Conservation (phyloP, 2,888 invertebrate species). For the Noctua janthe region DNA sequence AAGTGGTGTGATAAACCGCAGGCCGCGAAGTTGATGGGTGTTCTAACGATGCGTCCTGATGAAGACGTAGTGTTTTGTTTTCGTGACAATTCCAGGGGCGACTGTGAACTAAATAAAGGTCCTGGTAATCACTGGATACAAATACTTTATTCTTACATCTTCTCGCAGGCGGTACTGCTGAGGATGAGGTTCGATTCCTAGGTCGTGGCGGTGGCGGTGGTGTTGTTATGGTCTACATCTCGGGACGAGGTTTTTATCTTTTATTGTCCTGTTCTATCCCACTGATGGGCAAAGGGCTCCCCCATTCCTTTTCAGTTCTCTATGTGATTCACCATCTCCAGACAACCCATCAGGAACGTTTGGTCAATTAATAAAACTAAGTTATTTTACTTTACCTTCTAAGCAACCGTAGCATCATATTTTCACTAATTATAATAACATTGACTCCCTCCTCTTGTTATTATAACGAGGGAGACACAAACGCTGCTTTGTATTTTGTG, state of each 20-base stretch:
- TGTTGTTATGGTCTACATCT: background rate
- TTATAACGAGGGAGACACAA: conserved; percentile 3
- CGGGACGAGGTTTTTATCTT: background rate
- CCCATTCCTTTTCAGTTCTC: background rate
- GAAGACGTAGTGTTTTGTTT: conserved; percentile 17
- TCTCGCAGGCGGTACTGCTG: background rate
- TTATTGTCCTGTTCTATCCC: background rate
- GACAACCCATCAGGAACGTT: background rate
- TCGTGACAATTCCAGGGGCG: background rate
- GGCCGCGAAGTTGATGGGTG: conserved; percentile 6
- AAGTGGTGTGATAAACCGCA: conserved; percentile 24
- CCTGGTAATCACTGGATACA: background rate
- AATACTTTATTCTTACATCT: background rate
- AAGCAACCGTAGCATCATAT: background rate
- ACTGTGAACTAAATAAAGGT: background rate
- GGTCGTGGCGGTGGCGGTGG: background rate
- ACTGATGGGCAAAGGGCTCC: background rate
- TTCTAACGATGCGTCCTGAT: conserved; percentile 13
- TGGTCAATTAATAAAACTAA: background rate
- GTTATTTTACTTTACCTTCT: background rate
- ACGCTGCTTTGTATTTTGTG: conserved; percentile 4
- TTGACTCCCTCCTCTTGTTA: background rate
- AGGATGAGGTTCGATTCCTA: background rate
- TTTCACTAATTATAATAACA: background rate
- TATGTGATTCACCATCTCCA: background rate